Conservation (phyloP, 2,888 invertebrate genomes). For the Cistogaster globosa region DNA sequence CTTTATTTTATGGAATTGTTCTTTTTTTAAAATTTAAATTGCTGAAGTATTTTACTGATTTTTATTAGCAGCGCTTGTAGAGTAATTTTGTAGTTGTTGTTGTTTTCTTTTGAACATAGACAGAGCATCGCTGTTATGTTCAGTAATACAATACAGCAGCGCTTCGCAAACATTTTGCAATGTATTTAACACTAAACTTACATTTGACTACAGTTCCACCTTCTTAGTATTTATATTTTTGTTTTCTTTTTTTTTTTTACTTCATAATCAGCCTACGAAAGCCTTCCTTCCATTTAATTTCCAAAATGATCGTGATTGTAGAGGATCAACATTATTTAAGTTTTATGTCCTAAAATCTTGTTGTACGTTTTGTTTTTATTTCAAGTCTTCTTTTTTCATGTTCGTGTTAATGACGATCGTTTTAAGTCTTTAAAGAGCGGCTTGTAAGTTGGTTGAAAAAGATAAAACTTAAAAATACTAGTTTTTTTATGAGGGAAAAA, state of each 20-base stretch:
- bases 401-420: slow-evolving; percentile 50
- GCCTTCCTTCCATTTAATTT: slow-evolving; percentile 10
- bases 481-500: no score
- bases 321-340: slow-evolving; percentile 19
- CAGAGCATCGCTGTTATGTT: slow-evolving; percentile 9
- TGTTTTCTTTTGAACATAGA: slow-evolving; percentile 20
- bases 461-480: neutral
- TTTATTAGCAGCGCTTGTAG: slow-evolving; percentile 49
- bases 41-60: slow-evolving; percentile 54
- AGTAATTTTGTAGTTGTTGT: slow-evolving; percentile 9
- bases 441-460: neutral
- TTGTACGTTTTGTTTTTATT: slow-evolving; percentile 19
- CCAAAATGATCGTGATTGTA: slow-evolving; percentile 43
- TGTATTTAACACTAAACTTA: slow-evolving; percentile 62
- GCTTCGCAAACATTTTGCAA: slow-evolving; percentile 39
- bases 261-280: slow-evolving; percentile 3
- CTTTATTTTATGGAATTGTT: slow-evolving; percentile 48
- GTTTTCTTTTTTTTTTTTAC: slow-evolving; percentile 2
- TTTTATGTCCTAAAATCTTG: slow-evolving; percentile 34
- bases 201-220: slow-evolving; percentile 36
- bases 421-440: slow-evolving; percentile 34
- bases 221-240: slow-evolving; percentile 7
- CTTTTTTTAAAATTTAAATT: slow-evolving; percentile 64
- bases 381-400: neutral
- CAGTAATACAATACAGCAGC: slow-evolving; percentile 53